phyloP scores from a whole-genome alignment of 2,797 vertebrate species.

The Echiichthys vipera region DNA sequence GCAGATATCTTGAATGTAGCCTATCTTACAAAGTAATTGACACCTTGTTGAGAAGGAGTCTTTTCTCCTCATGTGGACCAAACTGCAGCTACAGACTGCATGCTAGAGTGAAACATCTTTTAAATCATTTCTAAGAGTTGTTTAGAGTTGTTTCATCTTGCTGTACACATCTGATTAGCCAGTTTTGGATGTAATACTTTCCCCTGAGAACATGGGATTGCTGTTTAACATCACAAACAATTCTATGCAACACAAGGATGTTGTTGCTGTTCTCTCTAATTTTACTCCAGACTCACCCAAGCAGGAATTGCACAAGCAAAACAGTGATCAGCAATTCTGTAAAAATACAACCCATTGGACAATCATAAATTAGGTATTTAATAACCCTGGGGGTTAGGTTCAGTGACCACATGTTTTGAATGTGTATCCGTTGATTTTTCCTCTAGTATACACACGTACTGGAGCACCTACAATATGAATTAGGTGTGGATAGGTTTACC shows the following conservation, averaged over 20 bases:
- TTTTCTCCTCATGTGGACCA: slow-evolving; percentile 1
- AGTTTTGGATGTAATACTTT: slow-evolving; percentile 13
- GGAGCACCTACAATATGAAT: too few relatives aligned
- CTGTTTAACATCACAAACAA: slow-evolving; percentile 27
- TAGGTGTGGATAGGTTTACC: too few relatives aligned
- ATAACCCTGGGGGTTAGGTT: too few relatives aligned
- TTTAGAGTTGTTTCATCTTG: slow-evolving; percentile 8
- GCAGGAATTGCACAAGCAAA: too few relatives aligned
- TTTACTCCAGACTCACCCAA: slow-evolving; percentile 5
- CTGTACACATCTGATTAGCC: slow-evolving; percentile 39
- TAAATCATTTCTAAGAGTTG: not conserved
- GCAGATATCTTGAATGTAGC: slow-evolving; percentile 7
- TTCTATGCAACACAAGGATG: slow-evolving; percentile 14
- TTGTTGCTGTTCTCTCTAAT: slow-evolving; percentile 24
- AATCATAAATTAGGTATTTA: not conserved
- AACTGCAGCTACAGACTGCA: not conserved
- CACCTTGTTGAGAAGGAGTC: not conserved
- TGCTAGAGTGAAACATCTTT: not conserved
- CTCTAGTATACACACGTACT: too few relatives aligned
- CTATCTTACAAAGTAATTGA: slow-evolving; percentile 19
- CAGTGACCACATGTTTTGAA: too few relatives aligned
- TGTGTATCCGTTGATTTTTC: too few relatives aligned
- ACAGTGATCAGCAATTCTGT: not conserved
- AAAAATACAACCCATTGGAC: not conserved
- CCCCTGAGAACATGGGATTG: slow-evolving; percentile 2